Evolutionary conservation across 2,888 invertebrate genomes (phyloP), one percentile per base, ranked within the genome.

Genomic region (Mythimna pallens): DNA sequence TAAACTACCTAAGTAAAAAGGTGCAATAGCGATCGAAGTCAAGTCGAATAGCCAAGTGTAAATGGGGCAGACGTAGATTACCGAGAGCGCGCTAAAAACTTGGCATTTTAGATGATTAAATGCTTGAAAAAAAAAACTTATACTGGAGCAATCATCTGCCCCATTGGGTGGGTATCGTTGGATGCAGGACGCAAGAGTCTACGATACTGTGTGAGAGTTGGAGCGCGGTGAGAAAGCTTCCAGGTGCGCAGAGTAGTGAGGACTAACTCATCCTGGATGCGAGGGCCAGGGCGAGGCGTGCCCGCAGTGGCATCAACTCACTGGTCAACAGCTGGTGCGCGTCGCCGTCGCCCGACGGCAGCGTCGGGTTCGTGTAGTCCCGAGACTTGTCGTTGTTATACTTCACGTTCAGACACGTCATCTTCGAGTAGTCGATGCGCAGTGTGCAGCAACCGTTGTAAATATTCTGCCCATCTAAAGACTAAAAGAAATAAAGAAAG

Each of bases 331-430:
- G 96, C 88, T 97, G 96, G 89, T 97, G 97, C 68, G 95, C 93
- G 82, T 97, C 97, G 36, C 97, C 97, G 87, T 99, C 99, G 67
- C 99, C 99, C 69, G 99, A 98, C 9, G 99, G 99, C 93, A 99
- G 97, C 93, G 98, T 98, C 68, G 99, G 99, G 96, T 99, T 99
- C 89, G 99, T 99, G 97, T 99, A 99, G 97, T 99, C 99, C 79
- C 99, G 97, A 80, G 99, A 99, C 97, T 99, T 99, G 97, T 99
- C 99, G 96, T 99, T 99, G 97, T 99, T 99, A 97, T 99, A 99
- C 95, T 99, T 99, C 88, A 99, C 99, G 96, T 99, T 99, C 90
- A 99, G 97, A 89, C 99, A 99, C 89, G 99, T 98, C 97, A 99
- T 97, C 97, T 99, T 99, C 89, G 99, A 99, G 97, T 99, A 99